Conservation (phyloP, 2,113 vertebrate species). For the Galbula dea region DNA sequence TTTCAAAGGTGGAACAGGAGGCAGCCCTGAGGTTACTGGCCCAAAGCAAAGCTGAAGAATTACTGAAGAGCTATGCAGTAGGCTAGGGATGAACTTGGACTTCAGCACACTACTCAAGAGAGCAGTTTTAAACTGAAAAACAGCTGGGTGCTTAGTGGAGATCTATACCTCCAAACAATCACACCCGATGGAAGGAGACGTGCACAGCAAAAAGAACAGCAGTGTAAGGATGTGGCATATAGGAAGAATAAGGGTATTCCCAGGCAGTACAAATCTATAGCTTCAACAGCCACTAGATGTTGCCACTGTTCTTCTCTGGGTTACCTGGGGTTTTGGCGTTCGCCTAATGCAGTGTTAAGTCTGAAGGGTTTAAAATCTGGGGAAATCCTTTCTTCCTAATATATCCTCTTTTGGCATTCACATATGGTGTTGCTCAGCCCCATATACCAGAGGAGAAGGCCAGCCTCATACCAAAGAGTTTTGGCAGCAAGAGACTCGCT, state of each 20-base stretch:
- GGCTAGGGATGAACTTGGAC: neutral
- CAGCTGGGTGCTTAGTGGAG: neutral
- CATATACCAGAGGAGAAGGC: neutral
- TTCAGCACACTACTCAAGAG: neutral
- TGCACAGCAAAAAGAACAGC: neutral
- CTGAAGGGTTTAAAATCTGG: constrained; percentile 31
- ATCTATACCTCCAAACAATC: neutral
- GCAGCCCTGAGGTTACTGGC: neutral
- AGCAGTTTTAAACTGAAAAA: neutral
- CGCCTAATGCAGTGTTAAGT: neutral
- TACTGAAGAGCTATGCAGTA: neutral
- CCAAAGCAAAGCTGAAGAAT: neutral
- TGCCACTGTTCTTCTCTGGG: constrained; percentile 13
- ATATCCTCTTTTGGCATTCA: neutral
- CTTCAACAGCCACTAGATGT: constrained; percentile 40
- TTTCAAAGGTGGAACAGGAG: neutral
- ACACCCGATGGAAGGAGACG: neutral
- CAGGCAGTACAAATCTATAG: neutral
- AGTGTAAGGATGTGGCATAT: too few relatives aligned
- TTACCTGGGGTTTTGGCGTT: neutral
- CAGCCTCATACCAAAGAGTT: neutral
- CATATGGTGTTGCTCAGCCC: neutral
- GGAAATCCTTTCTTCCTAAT: constrained; percentile 50
- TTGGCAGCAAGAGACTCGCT: neutral
- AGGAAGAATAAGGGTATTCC: neutral